A percentile compares a stretch with the other conserved stretches of the same genome.
phyloP scores from a whole-genome alignment of 2,113 vertebrate genomes.

The Nymphicus hollandicus region DNA sequence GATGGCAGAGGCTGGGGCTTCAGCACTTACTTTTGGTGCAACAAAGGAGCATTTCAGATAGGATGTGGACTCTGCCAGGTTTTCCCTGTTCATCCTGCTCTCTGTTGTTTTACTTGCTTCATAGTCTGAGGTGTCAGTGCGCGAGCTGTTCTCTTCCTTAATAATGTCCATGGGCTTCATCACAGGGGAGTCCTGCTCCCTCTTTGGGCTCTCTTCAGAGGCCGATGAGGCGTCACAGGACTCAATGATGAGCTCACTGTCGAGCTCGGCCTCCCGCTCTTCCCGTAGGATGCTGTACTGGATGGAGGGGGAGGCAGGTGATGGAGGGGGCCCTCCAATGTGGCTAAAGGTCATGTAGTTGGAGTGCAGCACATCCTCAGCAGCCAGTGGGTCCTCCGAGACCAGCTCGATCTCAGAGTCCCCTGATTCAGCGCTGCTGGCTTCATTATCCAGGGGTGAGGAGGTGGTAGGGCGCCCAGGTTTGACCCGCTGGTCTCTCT shows the following conservation, averaged over 20 bases:
- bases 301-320: constrained; percentile 79
- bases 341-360: constrained; percentile 84
- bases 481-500: constrained; percentile 28
- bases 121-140: constrained; percentile 51
- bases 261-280: constrained; percentile 95
- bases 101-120: constrained; percentile 53
- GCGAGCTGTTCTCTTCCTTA: constrained; percentile 63
- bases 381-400: constrained; percentile 85
- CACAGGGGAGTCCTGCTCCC: constrained; percentile 86
- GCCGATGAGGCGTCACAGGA: constrained; percentile 84
- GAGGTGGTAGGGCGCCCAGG: constrained; percentile 19
- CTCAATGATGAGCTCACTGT: constrained; percentile 96
- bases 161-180: constrained; percentile 81
- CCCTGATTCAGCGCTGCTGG: constrained; percentile 90
- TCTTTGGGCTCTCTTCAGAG: constrained; percentile 96
- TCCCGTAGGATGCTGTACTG: constrained; percentile 95
- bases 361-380: constrained; percentile 76
- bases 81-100: constrained; percentile 75
- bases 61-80: constrained; percentile 69
- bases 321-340: constrained; percentile 80
- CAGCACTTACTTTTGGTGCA: constrained; percentile 64
- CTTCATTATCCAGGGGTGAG: constrained; percentile 77
- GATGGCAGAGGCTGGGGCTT: constrained; percentile 49
- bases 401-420: constrained; percentile 96
- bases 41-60: constrained; percentile 75